Evolutionary conservation across 1,140 invertebrate genomes (phyloP), one percentile per base, ranked within the genome.

Genomic region (Lasioglossum baleicum): DNA sequence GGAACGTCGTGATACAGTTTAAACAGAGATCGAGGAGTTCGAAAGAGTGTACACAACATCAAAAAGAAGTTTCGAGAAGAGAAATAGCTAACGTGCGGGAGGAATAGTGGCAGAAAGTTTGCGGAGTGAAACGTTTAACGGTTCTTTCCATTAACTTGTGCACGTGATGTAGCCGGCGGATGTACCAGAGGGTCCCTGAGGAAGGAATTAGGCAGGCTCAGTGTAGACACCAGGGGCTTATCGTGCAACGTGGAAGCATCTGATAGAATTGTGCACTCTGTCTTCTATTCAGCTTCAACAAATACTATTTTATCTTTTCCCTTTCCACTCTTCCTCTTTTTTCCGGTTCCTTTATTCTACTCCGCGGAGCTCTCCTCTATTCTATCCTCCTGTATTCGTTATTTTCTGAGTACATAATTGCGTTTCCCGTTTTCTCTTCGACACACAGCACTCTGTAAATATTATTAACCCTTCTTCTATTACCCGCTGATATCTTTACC

Each of bases 81-180:
- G n/a, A 73, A 73, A 64, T 73, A 26, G n/a, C 8, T 4, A 20
- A 56, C n/a, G 51, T 10, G 48, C 4, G 22, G 2, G 7, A 26
- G 58, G 35, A 70, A 70, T 6, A 31, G 31, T 56, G 10, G n/a
- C 26, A n/a, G 10, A 22, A 26, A 69, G 51, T 31, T 53, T 51
- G 35, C 7, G 4, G 26, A 63, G 48, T 42, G 48, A 58, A 56
- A 48, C 70, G 60, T 67, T 75, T 42, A 81, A 80, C 74, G 40
- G n/a, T 83, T 70, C 88, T 84, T 88, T 89, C 82, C 81, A 86
- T 84, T 88, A 88, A 88, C 83, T 77, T 68, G 61, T 85, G 74
- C 81, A 75, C 81, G 82, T 71, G 82, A 58, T 35, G 74, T 58
- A 82, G 64, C 84, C 67, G 75, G 74, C 61, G 60, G 81, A 72